These are phyloP conservation scores for Brachionus calyciflorus DNA, from an alignment of 1,140 invertebrate genomes.

Conservation along the genomic window DNA sequence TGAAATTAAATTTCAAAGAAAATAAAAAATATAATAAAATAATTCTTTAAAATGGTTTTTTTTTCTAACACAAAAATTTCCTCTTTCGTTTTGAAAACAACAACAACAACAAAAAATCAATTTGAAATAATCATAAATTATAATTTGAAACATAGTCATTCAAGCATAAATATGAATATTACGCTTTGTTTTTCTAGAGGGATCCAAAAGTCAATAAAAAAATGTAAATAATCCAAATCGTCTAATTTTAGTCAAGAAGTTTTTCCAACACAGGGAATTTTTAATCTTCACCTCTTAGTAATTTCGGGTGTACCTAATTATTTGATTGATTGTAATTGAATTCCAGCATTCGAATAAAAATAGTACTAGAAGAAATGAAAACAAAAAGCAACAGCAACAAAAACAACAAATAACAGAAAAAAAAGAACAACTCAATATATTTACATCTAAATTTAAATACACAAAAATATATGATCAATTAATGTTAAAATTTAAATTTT, in stretches of 20 bases:
- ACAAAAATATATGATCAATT: constrained; percentile 1
- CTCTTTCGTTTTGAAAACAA: background rate
- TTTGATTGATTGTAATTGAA: no score
- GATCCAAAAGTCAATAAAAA: background rate
- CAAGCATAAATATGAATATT: constrained; percentile 38
- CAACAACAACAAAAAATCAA: constrained; percentile 18
- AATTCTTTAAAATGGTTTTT: background rate
- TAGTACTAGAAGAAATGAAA: no score
- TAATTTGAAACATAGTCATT: constrained; percentile 28
- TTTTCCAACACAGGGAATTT: no score
- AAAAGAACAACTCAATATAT: no score
- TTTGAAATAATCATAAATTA: constrained; percentile 43
- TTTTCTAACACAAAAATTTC: constrained; percentile 1
- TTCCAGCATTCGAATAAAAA: no score
- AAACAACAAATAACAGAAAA: no score
- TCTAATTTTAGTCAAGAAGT: no score
- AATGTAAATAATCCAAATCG: no score
- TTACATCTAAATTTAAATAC: no score
- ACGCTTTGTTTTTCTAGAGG: constrained; percentile 8
- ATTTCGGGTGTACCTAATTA: no score
- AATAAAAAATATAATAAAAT: background rate
- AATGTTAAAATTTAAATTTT: constrained; percentile 21
- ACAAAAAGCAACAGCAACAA: no score
- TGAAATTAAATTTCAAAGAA: background rate
- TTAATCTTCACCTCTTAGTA: no score